Evolutionary conservation across 2,888 invertebrate genomes (phyloP), one percentile per base, ranked within the genome.

Genomic region (Operophtera brumata): DNA sequence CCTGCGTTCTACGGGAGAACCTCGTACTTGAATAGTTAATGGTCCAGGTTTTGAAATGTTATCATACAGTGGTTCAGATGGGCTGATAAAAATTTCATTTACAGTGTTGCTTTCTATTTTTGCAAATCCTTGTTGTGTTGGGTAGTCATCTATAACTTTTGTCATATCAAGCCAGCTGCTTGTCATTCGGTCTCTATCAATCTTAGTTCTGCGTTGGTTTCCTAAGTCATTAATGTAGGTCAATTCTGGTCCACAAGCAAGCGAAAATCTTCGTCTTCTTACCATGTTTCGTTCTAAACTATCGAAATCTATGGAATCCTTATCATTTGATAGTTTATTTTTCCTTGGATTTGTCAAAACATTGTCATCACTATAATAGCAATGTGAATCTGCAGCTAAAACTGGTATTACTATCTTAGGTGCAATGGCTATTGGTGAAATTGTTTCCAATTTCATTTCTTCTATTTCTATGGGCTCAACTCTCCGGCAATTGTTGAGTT

Each of bases 11-110:
- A 94, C 91, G 0, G 95, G 93, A 91, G 73, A 94, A 80, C 83
- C 96, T 92, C 79, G 93, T 86, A 96, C 95, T 85, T 96, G 94
- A 59, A 96, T 96, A 8, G 96, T 94, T 67, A 96, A 86, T 57
- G 95, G 94, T 3, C 96, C 96, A 0, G 94, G 94, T 58, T 94
- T 94, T 34, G 73, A 73, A 20, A 84, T 53, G 50, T 92, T 90
- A 58, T 91, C 88, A n/a, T 92, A 93, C 28, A 90, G 75, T 1
- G 89, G 89, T 36, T 92, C 90, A 25, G 84, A 75, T 30, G 88
- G 92, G 67, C 93, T 93, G 0, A 94, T 92, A 70, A 94, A 94
- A 7, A 94, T 93, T 78, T 95, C 94, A 69, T 93, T 94, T 0
- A 93, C 92, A 46, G 93, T 76, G 42, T 66, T 89, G 44, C 71